Conservation (phyloP, 2,888 invertebrate genomes). For the Hirtodrosophila trivittata region DNA sequence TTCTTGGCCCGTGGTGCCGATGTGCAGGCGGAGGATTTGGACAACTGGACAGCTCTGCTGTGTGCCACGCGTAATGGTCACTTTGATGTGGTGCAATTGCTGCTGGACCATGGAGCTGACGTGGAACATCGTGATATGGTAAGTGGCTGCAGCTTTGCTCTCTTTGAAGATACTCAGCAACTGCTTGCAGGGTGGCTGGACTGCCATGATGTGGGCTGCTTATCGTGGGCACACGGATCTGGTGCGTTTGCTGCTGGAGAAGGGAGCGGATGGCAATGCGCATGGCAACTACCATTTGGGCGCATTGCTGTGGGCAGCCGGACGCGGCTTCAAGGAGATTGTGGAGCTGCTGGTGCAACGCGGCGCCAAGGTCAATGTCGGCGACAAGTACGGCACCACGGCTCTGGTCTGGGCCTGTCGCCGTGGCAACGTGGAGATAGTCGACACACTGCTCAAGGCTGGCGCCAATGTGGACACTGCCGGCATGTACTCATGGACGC, state of each 20-base stretch:
- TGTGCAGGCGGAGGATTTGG: slow-evolving; percentile 94
- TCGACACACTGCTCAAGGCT: slow-evolving; percentile 91
- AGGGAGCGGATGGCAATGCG: slow-evolving; percentile 96
- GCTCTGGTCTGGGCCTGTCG: slow-evolving; percentile 98
- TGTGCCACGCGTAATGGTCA: slow-evolving; percentile 96
- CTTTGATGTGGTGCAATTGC: slow-evolving; percentile 90
- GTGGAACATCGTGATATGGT: slow-evolving; percentile 95
- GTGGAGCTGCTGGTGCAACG: slow-evolving; percentile 92
- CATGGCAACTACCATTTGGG: slow-evolving; percentile 96
- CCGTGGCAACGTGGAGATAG: slow-evolving; percentile 93
- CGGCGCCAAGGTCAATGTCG: slow-evolving; percentile 97
- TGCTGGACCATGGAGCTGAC: slow-evolving; percentile 93
- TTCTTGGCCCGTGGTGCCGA: slow-evolving; percentile 96
- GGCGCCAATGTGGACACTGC: slow-evolving; percentile 95
- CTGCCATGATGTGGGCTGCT: slow-evolving; percentile 98
- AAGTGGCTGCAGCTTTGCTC: no score
- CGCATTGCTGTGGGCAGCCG: slow-evolving; percentile 97
- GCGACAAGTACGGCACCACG: slow-evolving; percentile 98
- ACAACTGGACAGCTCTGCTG: slow-evolving; percentile 96
- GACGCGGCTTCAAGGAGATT: slow-evolving; percentile 94
- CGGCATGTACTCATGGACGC: slow-evolving; percentile 99
- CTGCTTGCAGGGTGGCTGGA: slow-evolving; percentile 96
- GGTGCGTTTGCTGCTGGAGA: slow-evolving; percentile 90
- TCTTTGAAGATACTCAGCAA: no score
- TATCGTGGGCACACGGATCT: slow-evolving; percentile 94